Conservation (phyloP, 2,797 vertebrate genomes). For the Otolemur crassicaudatus region DNA sequence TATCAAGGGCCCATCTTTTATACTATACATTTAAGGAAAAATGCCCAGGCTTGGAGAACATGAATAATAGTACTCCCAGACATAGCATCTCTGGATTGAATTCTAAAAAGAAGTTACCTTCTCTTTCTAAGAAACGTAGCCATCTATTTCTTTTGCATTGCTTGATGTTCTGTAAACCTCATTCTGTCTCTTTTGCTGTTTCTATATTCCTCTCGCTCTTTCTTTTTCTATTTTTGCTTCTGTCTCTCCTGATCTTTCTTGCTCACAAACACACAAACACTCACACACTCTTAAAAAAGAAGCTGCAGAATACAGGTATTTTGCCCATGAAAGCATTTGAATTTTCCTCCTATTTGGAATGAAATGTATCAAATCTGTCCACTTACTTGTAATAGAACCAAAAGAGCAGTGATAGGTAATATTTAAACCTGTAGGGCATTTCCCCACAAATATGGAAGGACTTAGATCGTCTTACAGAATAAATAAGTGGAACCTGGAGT, state of each 20-base stretch:
- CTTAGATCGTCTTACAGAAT: constrained; percentile 27
- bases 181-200: background rate
- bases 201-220: background rate
- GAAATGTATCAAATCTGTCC: background rate
- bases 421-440: background rate
- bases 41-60: background rate
- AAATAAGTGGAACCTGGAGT: background rate
- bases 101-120: background rate
- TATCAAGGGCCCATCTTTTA: background rate
- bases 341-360: background rate
- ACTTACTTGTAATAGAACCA: background rate
- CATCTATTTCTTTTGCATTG: background rate
- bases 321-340: background rate
- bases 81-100: background rate
- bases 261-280: background rate
- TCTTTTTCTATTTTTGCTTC: background rate
- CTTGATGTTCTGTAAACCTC: background rate
- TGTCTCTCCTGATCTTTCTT: background rate
- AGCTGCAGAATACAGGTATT: background rate
- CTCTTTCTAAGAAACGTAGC: background rate
- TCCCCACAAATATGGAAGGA: background rate
- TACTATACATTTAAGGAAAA: background rate
- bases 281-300: background rate
- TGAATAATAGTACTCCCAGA: background rate
- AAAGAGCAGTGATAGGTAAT: background rate